Conservation (phyloP, 1,140 invertebrate species). For the Apolygus lucorum region DNA sequence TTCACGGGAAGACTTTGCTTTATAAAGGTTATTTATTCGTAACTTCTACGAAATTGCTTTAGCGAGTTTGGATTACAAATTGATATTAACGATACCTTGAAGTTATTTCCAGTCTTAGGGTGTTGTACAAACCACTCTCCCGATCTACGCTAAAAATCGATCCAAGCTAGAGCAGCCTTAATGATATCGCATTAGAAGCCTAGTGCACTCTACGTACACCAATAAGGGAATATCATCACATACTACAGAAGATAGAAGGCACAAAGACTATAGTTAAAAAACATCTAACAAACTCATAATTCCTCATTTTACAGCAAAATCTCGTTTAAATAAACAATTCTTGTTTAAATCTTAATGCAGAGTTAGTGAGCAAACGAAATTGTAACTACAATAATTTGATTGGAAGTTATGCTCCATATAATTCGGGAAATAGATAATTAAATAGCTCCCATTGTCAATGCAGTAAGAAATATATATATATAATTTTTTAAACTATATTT, state of each 20-base stretch:
- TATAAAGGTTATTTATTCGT: too few relatives aligned
- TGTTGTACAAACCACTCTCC: neutral
- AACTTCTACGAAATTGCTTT: too few relatives aligned
- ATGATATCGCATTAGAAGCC: neutral
- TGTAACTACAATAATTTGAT: neutral
- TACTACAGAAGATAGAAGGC: neutral
- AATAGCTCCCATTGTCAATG: slow-evolving; percentile 2
- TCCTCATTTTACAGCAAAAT: neutral
- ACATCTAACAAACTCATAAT: neutral
- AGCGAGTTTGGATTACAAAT: neutral
- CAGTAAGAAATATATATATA: slow-evolving; percentile 14
- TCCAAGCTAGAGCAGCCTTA: neutral
- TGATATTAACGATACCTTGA: neutral
- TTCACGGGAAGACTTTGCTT: too few relatives aligned
- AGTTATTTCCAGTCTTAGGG: neutral
- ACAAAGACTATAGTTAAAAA: slow-evolving; percentile 11
- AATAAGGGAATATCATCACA: neutral
- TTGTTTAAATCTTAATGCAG: neutral
- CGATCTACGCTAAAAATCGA: neutral
- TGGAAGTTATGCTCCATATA: neutral
- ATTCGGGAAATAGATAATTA: neutral
- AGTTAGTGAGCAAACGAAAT: neutral
- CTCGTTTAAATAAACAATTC: neutral
- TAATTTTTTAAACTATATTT: neutral
- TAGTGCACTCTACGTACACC: neutral